Base-by-base conservation (phyloP, 2,113 vertebrate species). In the Sander lucioperca region DNA sequence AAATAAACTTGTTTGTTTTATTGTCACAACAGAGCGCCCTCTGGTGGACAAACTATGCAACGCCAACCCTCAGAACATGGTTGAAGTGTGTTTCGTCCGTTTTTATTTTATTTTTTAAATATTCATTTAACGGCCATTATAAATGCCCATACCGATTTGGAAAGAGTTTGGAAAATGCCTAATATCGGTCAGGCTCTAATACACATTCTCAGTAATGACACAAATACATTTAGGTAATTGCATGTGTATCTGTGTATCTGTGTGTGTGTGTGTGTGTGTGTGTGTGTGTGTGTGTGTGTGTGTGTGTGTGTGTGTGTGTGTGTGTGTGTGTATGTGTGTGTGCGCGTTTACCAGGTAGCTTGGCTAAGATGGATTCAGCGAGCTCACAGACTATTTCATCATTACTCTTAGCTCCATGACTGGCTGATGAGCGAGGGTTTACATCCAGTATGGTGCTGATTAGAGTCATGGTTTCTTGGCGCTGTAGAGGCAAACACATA, bases 361-460 rank as follows among this genome's bases (percentile, higher is more conserved):
- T 96, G 56, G 85, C 76, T 19, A 89, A 90, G 61, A 96, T 93
- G 7, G 91, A 94, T 82, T 86, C 89, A 56, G 96, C 93, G 59
- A 96, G 86, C 33, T 94, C 94, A 14, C 95, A 93, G 62, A 97
- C 92, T 50, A 96, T 95, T 80, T 97, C 65, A 15, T 97, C 95
- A 19, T 95, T 95, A 82, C 94, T 97, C 92, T 97, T 96, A 23
- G 93, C 95, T n/a, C 91, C 91, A 18, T 91, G 78, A 3, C 86
- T 68, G 12, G 94, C 48, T 48, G 92, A 92, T 36, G 94, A 94
- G 69, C 95, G 93, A 64, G 96, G 95, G 65, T 97, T 95, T 12
- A 97, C 92, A 57, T 95, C 94, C 85, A 97, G 85, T 73, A 96
- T 95, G 84, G 93, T 94, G 89, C 75, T 92, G 74, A 96, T 95